phyloP scores from a whole-genome alignment of 1,140 invertebrate species.

The Drosophila santomea region DNA sequence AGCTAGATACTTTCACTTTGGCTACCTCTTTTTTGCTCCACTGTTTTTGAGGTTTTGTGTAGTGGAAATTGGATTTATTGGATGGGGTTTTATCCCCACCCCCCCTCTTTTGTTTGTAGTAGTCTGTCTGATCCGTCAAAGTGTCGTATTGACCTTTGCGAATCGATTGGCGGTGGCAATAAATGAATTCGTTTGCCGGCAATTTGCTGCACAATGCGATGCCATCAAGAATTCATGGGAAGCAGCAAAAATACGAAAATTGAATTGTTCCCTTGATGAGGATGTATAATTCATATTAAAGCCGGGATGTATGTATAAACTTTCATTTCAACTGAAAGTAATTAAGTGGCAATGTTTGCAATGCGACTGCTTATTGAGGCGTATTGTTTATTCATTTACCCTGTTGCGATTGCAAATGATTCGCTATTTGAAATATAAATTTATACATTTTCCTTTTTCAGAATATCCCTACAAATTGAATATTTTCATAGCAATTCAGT shows the following conservation, averaged over 20 bases:
- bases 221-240: conserved; percentile 29
- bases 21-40: too few species aligned
- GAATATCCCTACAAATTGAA: too few species aligned
- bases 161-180: conserved; percentile 36
- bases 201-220: conserved; percentile 30
- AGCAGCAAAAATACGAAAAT: conserved; percentile 14
- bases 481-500: too few species aligned
- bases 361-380: conserved; percentile 12
- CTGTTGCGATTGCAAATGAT: background rate
- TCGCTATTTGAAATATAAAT: too few species aligned
- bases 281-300: conserved; percentile 18
- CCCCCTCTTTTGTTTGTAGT: background rate
- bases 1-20: background rate
- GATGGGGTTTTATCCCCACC: background rate
- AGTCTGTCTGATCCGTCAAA: conserved; percentile 11
- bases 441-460: background rate
- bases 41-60: background rate
- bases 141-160: conserved; percentile 14
- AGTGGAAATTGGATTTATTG: background rate
- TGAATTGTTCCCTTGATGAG: conserved; percentile 22
- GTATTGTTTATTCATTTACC: conserved; percentile 6
- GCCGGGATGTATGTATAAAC: background rate
- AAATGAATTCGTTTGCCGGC: conserved; percentile 34
- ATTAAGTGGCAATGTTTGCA: conserved; percentile 15
- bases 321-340: conserved; percentile 2